phyloP scores from a whole-genome alignment of 2,797 vertebrate species.

The Falco novaeseelandiae region DNA sequence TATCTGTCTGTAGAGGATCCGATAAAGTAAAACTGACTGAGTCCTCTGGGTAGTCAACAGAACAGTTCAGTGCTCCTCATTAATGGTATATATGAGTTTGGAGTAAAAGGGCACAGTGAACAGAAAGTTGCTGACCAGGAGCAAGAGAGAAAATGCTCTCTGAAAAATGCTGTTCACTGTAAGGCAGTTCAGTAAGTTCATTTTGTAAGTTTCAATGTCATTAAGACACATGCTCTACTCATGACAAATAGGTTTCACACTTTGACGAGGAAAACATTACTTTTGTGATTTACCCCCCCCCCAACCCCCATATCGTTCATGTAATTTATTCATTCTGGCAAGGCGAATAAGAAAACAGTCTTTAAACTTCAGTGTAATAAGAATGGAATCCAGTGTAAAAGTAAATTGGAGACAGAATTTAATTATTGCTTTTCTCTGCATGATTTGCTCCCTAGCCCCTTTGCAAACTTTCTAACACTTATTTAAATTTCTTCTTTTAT shows the following conservation, averaged over 20 bases:
- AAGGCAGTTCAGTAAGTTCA: neutral
- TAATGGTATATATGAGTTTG: neutral
- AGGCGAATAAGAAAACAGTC: slow-evolving; percentile 60
- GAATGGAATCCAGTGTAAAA: slow-evolving; percentile 69
- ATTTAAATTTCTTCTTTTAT: slow-evolving; percentile 75
- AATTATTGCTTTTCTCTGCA: slow-evolving; percentile 76
- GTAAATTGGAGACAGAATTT: slow-evolving; percentile 73
- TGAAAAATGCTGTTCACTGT: neutral
- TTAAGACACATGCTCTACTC: neutral
- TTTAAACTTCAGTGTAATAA: slow-evolving; percentile 63
- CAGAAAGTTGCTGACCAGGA: neutral
- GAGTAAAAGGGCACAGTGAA: neutral
- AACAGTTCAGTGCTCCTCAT: neutral
- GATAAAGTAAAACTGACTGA: neutral
- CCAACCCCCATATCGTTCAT: neutral
- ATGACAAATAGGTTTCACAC: slow-evolving; percentile 24
- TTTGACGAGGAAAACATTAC: slow-evolving; percentile 23
- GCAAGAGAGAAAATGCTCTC: neutral
- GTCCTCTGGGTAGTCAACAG: neutral
- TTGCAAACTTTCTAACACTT: slow-evolving; percentile 72
- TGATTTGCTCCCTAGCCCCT: slow-evolving; percentile 59
- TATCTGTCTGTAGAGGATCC: neutral
- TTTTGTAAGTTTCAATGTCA: neutral
- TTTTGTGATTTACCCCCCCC: neutral
- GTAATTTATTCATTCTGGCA: slow-evolving; percentile 58